Conservation (phyloP, 2,888 invertebrate genomes). For the Drosophila greeni region DNA sequence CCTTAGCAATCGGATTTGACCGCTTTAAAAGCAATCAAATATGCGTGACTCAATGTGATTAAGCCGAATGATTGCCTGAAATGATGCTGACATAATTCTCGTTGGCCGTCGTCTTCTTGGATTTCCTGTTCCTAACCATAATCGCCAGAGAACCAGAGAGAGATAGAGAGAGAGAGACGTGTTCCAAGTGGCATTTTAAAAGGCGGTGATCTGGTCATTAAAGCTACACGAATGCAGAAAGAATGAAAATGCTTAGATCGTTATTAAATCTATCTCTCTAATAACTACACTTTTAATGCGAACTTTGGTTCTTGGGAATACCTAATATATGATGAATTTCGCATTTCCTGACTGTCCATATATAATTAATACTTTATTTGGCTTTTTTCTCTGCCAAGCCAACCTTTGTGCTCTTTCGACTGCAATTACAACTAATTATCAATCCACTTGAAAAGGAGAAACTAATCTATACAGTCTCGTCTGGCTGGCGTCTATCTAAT, state of each 20-base stretch:
- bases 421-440: slow-evolving; percentile 65
- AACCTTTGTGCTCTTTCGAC: slow-evolving; percentile 28
- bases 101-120: slow-evolving; percentile 30
- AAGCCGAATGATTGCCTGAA: slow-evolving; percentile 56
- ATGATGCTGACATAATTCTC: slow-evolving; percentile 62
- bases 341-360: slow-evolving; percentile 9
- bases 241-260: slow-evolving; percentile 12
- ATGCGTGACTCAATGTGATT: slow-evolving; percentile 66
- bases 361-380: slow-evolving; percentile 6
- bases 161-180: slow-evolving; percentile 7
- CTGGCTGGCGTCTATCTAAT: slow-evolving; percentile 60
- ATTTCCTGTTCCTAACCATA: slow-evolving; percentile 56
- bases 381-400: neutral
- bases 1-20: slow-evolving; percentile 23
- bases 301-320: slow-evolving; percentile 8
- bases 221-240: slow-evolving; percentile 19
- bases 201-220: slow-evolving; percentile 39
- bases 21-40: slow-evolving; percentile 62
- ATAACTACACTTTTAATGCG: neutral
- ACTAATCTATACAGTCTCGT: slow-evolving; percentile 43
- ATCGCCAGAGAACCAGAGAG: slow-evolving; percentile 9
- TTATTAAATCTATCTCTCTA: slow-evolving; percentile 5
- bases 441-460: slow-evolving; percentile 29
- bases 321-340: slow-evolving; percentile 17
- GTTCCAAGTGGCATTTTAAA: slow-evolving; percentile 37